A percentile compares a stretch with the other conserved stretches of the same genome.
Evolutionary conservation across 1,140 invertebrate species (phyloP).

Genomic region (Drosophila bifasciata): DNA sequence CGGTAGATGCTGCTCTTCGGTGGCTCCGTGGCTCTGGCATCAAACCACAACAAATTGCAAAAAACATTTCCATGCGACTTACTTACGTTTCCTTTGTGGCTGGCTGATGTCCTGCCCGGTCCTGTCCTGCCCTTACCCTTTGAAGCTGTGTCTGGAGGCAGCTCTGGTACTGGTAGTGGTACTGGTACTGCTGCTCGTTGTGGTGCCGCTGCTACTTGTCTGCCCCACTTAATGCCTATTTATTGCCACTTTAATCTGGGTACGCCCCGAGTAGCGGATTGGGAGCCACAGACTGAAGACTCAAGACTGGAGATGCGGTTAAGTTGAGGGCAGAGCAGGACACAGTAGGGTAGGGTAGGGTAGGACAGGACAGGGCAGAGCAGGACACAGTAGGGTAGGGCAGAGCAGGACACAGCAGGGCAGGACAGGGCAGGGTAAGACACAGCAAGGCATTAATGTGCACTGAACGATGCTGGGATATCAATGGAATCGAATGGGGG

Average conservation of each 20-base stretch:
- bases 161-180: background rate
- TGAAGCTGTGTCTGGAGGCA: background rate
- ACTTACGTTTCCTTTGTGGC: conserved; percentile 74
- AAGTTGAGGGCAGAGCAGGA: too few species aligned
- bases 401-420: too few species aligned
- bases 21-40: conserved; percentile 24
- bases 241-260: conserved; percentile 73
- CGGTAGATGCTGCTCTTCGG: conserved; percentile 9
- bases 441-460: conserved; percentile 39
- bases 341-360: too few species aligned
- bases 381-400: conserved; percentile 11
- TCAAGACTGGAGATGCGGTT: background rate
- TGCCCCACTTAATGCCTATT: conserved; percentile 78
- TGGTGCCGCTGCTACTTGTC: conserved; percentile 36
- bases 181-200: conserved; percentile 6
- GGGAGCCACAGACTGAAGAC: background rate
- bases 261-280: conserved; percentile 1
- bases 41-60: conserved; percentile 75
- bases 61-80: conserved; percentile 76
- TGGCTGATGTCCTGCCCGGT: background rate
- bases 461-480: conserved; percentile 44
- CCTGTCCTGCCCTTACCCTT: background rate
- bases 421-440: too few species aligned
- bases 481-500: conserved; percentile 12
- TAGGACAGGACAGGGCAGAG: too few species aligned